Conservation (phyloP, 2,888 invertebrate species). For the Epirrhoe tristata region DNA sequence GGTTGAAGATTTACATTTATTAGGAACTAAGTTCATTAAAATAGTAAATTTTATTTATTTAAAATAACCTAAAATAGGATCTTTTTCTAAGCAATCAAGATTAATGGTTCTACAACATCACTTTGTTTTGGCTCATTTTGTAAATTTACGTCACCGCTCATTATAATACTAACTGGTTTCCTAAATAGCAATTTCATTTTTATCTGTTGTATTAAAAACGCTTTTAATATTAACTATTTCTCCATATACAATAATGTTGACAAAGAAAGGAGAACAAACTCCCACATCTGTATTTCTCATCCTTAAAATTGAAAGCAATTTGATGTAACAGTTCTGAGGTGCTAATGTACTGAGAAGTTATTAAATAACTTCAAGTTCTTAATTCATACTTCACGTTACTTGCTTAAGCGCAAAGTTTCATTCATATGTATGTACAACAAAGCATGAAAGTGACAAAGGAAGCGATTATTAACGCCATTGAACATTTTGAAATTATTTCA, state of each 20-base stretch:
- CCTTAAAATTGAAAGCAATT: constrained; percentile 31
- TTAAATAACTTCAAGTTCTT: constrained; percentile 36
- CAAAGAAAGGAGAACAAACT: constrained; percentile 8
- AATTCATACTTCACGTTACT: constrained; percentile 29
- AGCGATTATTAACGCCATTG: neutral
- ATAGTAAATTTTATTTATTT: constrained; percentile 11
- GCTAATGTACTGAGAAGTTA: constrained; percentile 27
- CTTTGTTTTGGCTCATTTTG: too few species aligned
- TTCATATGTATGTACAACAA: constrained; percentile 9
- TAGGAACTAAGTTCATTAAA: constrained; percentile 29
- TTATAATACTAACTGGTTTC: too few species aligned
- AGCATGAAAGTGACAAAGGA: neutral
- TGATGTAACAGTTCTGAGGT: constrained; percentile 31
- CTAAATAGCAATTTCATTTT: too few species aligned
- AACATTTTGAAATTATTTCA: too few species aligned
- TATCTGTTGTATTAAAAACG: neutral
- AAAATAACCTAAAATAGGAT: neutral
- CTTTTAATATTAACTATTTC: neutral
- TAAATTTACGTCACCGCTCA: too few species aligned
- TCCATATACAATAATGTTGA: neutral
- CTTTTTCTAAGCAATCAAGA: too few species aligned
- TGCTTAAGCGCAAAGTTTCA: constrained; percentile 34
- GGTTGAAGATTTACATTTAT: constrained; percentile 31
- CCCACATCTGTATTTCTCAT: constrained; percentile 18
- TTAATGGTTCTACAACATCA: too few species aligned